Base-by-base conservation (phyloP, 2,113 vertebrate species). In the Hirundichthys speculiger region DNA sequence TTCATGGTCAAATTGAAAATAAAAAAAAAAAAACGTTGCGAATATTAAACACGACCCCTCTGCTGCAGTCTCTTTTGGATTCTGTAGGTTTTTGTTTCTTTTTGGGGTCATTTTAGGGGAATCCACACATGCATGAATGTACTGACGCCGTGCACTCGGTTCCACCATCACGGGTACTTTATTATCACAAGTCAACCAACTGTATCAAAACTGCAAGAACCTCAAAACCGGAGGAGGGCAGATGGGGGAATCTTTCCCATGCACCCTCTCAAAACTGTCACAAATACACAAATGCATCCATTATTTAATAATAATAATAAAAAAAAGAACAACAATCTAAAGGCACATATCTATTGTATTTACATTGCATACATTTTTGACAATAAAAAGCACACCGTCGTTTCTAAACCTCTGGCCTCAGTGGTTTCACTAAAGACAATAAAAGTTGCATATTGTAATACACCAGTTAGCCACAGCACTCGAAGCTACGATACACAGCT, bases 171-270 rank as follows among this genome's bases (percentile, higher is more conserved):
- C 70, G 74, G 79, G 71, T 79, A 78, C 83, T 59, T 90, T 91
- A 90, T 89, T 91, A 87, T 88, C n/a, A 90, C 87, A 91, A 90
- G 73, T 87, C 86, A 81, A 81, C 83, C 76, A 76, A 81, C 82
- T 55, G 77, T 89, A 91, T 91, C 80, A 89, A 90, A 90, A 90
- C 82, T n/a, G 18, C 56, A 61, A 52, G 54, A 73, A 77, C 70
- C 67, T 74, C 55, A 68, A 72, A 81, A 73, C 66, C 61, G 70
- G 18, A 46, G 70, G 18, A 46, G 48, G 2, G 67, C 70, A 65
- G 57, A 66, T 53, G 42, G n/a, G n/a, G n/a, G n/a, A n/a, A 61
- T 60, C 57, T 74, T 11, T 2, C 61, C 55, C 58, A 24, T 11
- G 46, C 47, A 5, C 13, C 13, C 15, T 73, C 71, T 64, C 58